phyloP scores from a whole-genome alignment of 1,140 invertebrate species.

The Cataglyphis hispanica region DNA sequence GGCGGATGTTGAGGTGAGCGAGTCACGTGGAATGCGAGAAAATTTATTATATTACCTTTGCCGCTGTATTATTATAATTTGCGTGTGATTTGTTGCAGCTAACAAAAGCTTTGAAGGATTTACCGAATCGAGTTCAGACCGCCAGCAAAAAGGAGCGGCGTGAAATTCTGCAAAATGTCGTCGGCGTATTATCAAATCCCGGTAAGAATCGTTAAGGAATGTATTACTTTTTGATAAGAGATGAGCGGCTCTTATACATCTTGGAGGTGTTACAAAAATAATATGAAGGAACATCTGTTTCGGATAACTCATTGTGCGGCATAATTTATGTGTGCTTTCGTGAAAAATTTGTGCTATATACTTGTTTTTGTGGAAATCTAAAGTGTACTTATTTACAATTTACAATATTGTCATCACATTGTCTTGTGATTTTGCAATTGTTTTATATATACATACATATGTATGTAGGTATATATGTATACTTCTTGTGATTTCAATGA shows the following conservation, averaged over 20 bases:
- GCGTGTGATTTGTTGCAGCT: conserved; percentile 87
- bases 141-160: conserved; percentile 92
- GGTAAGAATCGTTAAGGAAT: conserved; percentile 86
- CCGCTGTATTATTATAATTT: conserved; percentile 59
- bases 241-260: neutral
- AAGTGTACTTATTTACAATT: conserved; percentile 10
- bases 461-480: neutral
- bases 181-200: conserved; percentile 90
- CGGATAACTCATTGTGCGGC: too few relatives aligned
- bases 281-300: neutral
- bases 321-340: neutral
- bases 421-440: conserved; percentile 2
- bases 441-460: neutral
- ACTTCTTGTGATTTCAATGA: neutral
- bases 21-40: conserved; percentile 81
- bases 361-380: neutral
- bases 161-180: conserved; percentile 90
- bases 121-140: conserved; percentile 92
- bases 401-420: too few relatives aligned
- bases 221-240: conserved; percentile 56
- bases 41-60: conserved; percentile 50
- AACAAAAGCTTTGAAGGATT: conserved; percentile 92
- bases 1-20: conserved; percentile 84
- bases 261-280: neutral
- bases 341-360: neutral